Evolutionary conservation across 2,113 vertebrate species (phyloP).

Genomic region (Trogon surrucura): DNA sequence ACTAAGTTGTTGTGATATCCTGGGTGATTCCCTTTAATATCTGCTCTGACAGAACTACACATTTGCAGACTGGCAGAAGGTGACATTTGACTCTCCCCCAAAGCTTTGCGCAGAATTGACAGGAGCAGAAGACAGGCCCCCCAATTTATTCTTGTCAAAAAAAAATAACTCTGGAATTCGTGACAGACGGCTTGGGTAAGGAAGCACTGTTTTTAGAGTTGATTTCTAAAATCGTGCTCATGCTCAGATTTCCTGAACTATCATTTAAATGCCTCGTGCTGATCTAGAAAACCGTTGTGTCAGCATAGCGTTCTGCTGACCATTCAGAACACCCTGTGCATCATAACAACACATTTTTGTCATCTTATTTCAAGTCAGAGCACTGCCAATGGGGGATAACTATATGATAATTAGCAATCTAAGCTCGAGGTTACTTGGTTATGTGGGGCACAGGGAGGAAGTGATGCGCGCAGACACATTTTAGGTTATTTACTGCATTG

Average conservation of each 20-base stretch:
- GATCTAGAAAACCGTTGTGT: not conserved
- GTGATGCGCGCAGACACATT: not conserved
- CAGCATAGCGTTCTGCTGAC: slow-evolving; percentile 25
- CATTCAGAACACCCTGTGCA: not conserved
- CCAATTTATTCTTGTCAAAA: slow-evolving; percentile 1
- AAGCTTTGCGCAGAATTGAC: not conserved
- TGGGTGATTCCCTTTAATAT: slow-evolving; percentile 27
- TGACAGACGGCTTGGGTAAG: not conserved
- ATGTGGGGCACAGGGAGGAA: not conserved
- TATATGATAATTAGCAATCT: not conserved
- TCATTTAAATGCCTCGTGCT: not conserved
- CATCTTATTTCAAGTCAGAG: not conserved
- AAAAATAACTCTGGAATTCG: not conserved
- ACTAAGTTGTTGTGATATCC: not conserved
- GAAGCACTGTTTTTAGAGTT: not conserved
- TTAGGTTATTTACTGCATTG: not conserved
- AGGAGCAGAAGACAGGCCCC: not conserved
- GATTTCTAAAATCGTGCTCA: not conserved
- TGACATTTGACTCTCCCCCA: slow-evolving; percentile 1
- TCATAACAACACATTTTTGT: not conserved
- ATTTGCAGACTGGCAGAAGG: slow-evolving; percentile 24
- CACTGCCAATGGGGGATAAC: not conserved
- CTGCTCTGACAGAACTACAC: not conserved
- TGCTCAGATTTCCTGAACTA: slow-evolving; percentile 36
- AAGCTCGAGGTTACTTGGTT: not conserved